phyloP scores from a whole-genome alignment of 2,797 vertebrate genomes.

The Prionace glauca region DNA sequence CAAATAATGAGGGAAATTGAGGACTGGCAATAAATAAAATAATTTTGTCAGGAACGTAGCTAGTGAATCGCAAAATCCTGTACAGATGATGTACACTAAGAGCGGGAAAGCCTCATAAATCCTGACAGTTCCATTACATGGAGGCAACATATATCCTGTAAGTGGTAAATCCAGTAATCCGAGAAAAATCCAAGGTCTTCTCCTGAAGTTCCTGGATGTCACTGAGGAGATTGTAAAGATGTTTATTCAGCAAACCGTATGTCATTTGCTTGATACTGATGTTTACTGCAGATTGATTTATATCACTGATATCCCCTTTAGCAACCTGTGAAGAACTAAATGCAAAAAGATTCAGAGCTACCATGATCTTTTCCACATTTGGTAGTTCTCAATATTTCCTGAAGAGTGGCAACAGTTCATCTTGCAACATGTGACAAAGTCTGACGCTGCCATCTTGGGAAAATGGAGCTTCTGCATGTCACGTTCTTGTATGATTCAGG shows the following conservation, averaged over 20 bases:
- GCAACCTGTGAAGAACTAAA: not conserved
- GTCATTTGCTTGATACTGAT: not conserved
- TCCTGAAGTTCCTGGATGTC: not conserved
- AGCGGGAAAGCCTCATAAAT: not conserved
- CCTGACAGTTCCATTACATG: not conserved
- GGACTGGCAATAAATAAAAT: not conserved
- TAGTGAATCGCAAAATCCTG: not conserved
- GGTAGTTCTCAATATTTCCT: not conserved
- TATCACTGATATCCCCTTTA: not conserved
- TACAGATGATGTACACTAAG: not conserved
- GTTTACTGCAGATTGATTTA: not conserved
- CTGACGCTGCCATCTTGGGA: too few relatives aligned
- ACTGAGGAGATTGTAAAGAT: not conserved
- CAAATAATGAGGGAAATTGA: not conserved
- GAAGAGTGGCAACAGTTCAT: not conserved
- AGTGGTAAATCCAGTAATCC: not conserved
- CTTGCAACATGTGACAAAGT: too few relatives aligned
- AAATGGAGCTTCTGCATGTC: too few relatives aligned
- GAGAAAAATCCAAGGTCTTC: not conserved
- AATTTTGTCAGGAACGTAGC: not conserved
- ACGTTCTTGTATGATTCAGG: too few relatives aligned
- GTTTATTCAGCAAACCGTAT: not conserved
- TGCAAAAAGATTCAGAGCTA: not conserved
- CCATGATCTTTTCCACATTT: not conserved
- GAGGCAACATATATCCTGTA: too few relatives aligned